These are phyloP conservation scores for Plusia festucae DNA, from an alignment of 2,888 invertebrate species.

Conservation along the genomic window DNA sequence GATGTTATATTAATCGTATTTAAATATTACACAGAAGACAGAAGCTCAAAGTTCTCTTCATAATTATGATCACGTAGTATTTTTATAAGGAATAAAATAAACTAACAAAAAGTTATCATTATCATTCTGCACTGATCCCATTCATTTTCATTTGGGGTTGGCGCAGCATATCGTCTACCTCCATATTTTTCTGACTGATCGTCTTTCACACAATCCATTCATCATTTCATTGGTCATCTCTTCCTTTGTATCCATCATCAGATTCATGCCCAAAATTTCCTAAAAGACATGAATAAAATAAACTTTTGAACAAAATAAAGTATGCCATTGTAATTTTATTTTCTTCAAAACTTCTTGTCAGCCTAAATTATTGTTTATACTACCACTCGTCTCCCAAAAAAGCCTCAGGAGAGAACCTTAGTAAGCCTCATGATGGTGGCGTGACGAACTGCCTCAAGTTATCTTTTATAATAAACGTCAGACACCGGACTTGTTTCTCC, in stretches of 20 bases:
- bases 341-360: conserved; percentile 4
- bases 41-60: not conserved
- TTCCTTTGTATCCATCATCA: too few species aligned
- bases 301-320: not conserved
- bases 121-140: too few species aligned
- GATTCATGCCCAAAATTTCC: too few species aligned
- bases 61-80: not conserved
- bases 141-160: too few species aligned
- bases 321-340: not conserved
- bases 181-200: too few species aligned
- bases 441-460: not conserved
- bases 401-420: not conserved
- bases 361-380: not conserved
- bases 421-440: not conserved
- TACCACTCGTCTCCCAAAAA: not conserved
- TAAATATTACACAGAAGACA: not conserved
- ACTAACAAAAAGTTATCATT: too few species aligned
- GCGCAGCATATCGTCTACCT: too few species aligned
- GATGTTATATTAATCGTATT: not conserved
- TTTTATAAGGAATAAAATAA: not conserved
- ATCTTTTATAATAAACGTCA: not conserved
- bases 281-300: not conserved
- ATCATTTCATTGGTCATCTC: too few species aligned
- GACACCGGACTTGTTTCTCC: not conserved
- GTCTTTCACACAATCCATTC: too few species aligned